A percentile compares a stretch with the other conserved stretches of the same genome.
Conservation (phyloP, 2,797 vertebrate species). For the Malacoctenus gilli region DNA sequence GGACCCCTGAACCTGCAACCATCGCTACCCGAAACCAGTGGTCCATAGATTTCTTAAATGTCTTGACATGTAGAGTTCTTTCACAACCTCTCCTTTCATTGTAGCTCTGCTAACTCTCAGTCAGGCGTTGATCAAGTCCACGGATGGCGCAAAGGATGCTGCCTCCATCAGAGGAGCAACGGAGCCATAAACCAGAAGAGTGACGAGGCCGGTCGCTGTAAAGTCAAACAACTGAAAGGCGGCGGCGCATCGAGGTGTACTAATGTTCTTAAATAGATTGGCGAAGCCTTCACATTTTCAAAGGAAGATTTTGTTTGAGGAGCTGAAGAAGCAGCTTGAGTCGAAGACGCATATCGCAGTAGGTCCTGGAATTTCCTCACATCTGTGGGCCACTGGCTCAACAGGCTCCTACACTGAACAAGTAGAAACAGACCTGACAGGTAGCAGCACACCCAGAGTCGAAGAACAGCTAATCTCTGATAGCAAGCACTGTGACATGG, state of each 20-base stretch:
- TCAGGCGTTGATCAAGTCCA: constrained; percentile 17
- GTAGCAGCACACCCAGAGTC: constrained; percentile 11
- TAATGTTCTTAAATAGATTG: no score
- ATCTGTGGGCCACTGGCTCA: constrained; percentile 25
- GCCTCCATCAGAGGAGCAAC: constrained; percentile 5
- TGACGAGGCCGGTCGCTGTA: neutral
- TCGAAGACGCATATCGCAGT: constrained; percentile 1
- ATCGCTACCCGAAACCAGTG: no score
- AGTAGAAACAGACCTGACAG: constrained; percentile 50
- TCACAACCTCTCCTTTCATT: neutral
- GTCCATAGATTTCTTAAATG: neutral
- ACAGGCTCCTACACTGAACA: constrained; percentile 1
- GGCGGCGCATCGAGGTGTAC: neutral
- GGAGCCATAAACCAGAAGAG: neutral
- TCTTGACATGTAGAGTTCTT: neutral
- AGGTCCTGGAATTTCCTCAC: constrained; percentile 29
- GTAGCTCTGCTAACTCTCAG: constrained; percentile 10
- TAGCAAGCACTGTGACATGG: neutral
- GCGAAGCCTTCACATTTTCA: no score
- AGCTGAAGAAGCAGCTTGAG: no score
- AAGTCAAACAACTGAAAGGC: neutral
- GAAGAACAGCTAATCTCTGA: neutral
- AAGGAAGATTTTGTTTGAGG: no score
- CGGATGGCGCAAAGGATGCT: neutral
- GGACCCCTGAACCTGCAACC: no score